A percentile compares a stretch with the other conserved stretches of the same genome.
phyloP scores from a whole-genome alignment of 2,797 vertebrate species.

The Varecia variegata region DNA sequence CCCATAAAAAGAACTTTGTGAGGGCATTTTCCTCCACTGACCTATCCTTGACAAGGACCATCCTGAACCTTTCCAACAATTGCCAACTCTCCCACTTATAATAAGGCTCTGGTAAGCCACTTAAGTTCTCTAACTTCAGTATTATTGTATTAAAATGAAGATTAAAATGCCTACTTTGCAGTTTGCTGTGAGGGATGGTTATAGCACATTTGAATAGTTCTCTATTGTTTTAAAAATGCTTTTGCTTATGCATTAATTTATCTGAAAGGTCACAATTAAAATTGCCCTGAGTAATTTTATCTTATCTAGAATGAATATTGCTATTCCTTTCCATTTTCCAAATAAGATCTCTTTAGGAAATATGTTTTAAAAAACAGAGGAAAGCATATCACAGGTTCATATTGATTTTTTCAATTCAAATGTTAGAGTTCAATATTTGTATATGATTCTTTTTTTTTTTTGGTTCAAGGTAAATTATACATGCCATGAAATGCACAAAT shows the following conservation, averaged over 20 bases:
- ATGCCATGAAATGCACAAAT: background rate
- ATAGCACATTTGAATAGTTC: background rate
- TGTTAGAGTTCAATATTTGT: background rate
- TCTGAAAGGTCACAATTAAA: conserved; percentile 30
- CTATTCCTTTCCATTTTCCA: conserved; percentile 35
- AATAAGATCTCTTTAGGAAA: background rate
- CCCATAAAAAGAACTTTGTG: background rate
- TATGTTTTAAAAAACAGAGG: background rate
- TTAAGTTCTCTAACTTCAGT: background rate
- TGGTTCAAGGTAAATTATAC: background rate
- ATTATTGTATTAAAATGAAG: conserved; percentile 8
- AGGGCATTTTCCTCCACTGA: background rate
- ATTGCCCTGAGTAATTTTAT: background rate
- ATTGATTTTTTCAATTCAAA: conserved; percentile 3
- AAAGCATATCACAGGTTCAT: background rate
- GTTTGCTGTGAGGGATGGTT: background rate
- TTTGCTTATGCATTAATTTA: conserved; percentile 18
- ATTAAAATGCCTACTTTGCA: background rate
- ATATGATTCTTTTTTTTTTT: background rate
- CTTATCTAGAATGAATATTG: background rate
- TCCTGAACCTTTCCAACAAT: background rate
- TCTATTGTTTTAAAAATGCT: conserved; percentile 32
- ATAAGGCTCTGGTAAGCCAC: background rate
- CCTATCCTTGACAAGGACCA: background rate
- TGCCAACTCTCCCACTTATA: background rate